Evolutionary conservation across 2,113 vertebrate genomes (phyloP).

Genomic region (Fukomys damarensis): DNA sequence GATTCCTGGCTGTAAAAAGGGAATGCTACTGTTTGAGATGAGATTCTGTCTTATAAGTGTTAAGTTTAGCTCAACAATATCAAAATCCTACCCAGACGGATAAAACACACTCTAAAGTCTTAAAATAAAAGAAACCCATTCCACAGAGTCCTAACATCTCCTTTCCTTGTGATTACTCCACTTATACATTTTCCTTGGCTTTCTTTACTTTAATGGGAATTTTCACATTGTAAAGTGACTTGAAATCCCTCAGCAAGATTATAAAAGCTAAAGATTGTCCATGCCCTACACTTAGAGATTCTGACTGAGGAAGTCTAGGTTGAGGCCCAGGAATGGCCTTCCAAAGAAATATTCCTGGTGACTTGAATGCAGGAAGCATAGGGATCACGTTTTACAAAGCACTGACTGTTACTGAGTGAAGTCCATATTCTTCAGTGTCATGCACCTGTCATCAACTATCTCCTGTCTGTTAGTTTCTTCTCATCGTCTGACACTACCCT

Average conservation of each 20-base stretch:
- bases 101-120: constrained; percentile 14
- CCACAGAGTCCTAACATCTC: background rate
- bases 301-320: background rate
- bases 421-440: background rate
- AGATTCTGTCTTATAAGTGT: constrained; percentile 19
- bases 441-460: background rate
- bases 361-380: background rate
- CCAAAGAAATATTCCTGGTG: background rate
- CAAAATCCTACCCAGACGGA: constrained; percentile 14
- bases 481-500: background rate
- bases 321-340: background rate
- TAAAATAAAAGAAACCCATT: constrained; percentile 37
- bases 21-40: constrained; percentile 33
- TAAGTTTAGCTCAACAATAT: constrained; percentile 56
- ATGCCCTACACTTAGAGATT: background rate
- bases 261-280: background rate
- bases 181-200: background rate
- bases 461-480: background rate
- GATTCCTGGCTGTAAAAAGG: constrained; percentile 51
- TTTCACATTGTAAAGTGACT: background rate
- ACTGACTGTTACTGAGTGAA: background rate
- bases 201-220: background rate
- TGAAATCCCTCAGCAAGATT: background rate
- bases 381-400: background rate
- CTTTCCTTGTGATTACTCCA: background rate